These are phyloP conservation scores for Percina caprodes DNA, from an alignment of 2,113 vertebrate species.

Conservation along the genomic window DNA sequence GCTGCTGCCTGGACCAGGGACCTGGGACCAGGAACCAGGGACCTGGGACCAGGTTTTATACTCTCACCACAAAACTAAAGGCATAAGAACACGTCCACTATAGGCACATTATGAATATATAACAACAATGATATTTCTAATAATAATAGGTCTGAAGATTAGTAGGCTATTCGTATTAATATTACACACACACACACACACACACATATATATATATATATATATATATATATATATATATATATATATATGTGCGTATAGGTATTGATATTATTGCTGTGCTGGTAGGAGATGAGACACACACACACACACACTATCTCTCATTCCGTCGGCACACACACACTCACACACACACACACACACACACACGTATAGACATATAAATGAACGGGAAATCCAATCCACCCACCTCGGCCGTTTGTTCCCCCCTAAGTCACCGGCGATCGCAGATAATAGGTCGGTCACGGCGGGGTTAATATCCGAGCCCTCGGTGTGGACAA, in stretches of 20 bases:
- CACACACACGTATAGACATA: background rate
- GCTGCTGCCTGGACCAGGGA: too few species aligned
- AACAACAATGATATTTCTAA: background rate
- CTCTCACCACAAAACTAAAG: background rate
- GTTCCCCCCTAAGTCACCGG: background rate
- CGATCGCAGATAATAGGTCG: constrained; percentile 50
- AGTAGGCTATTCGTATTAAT: background rate
- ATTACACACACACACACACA: background rate
- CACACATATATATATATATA: background rate
- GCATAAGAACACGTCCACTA: background rate
- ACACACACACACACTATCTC: background rate
- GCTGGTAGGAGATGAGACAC: background rate
- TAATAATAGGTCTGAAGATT: background rate
- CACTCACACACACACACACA: background rate
- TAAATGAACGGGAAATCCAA: background rate
- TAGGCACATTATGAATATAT: background rate
- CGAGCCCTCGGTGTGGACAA: constrained; percentile 44
- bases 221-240: background rate
- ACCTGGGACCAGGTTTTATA: too few species aligned
- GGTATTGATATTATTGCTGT: background rate
- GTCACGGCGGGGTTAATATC: constrained; percentile 57
- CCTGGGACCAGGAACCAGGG: too few species aligned
- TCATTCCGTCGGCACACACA: too few species aligned
- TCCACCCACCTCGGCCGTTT: constrained; percentile 25
- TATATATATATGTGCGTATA: background rate